These are phyloP conservation scores for Trachelus stipa DNA, from an alignment of 2,888 invertebrate genomes.

Conservation along the genomic window DNA sequence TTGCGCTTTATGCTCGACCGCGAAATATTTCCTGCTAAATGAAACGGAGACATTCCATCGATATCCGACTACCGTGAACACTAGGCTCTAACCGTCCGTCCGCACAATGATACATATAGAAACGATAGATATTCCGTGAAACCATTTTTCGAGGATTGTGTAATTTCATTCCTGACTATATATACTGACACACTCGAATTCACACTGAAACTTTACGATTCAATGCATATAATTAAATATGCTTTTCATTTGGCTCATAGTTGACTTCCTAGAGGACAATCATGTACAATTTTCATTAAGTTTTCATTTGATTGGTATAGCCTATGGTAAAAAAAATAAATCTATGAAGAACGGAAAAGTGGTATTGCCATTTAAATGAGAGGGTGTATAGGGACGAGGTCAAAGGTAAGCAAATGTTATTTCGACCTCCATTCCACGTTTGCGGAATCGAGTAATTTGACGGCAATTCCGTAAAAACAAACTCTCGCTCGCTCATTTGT, in stretches of 20 bases:
- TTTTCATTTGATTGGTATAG: background rate
- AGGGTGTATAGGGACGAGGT: background rate
- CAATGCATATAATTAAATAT: background rate
- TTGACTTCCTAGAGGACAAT: background rate
- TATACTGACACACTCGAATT: background rate
- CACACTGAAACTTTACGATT: background rate
- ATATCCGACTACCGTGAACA: background rate
- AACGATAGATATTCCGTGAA: background rate
- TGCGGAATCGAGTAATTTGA: background rate
- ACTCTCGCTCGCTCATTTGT: background rate
- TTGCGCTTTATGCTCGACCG: conserved; percentile 6
- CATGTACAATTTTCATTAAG: background rate
- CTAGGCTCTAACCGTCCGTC: background rate
- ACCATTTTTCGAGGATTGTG: background rate
- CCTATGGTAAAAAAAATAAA: background rate
- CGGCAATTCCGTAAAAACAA: background rate
- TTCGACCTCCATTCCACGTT: background rate
- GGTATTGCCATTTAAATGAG: background rate
- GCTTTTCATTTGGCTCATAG: background rate
- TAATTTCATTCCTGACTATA: background rate
- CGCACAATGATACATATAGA: background rate
- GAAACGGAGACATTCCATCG: conserved; percentile 48
- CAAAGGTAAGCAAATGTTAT: background rate
- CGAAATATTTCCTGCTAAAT: conserved; percentile 50
- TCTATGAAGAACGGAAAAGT: background rate